phyloP scores from a whole-genome alignment of 2,888 invertebrate species.

The Blastobasis adustella region DNA sequence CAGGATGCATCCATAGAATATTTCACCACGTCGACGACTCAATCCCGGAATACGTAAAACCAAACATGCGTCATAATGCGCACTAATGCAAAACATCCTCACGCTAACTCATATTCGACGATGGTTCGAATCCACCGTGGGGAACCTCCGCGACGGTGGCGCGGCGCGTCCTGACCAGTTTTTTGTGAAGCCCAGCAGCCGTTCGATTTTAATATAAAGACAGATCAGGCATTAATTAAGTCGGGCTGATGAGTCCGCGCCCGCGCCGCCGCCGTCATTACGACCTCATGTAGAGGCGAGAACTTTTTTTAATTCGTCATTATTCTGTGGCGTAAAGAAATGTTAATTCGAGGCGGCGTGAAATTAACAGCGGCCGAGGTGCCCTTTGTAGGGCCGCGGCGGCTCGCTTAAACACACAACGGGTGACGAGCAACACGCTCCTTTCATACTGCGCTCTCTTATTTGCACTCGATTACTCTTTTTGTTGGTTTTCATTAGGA shows the following conservation, averaged over 20 bases:
- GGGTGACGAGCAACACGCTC: constrained; percentile 64
- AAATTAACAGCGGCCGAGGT: constrained; percentile 72
- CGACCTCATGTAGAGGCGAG: constrained; percentile 65
- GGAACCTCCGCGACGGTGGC: too few species aligned
- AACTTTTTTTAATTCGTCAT: constrained; percentile 73
- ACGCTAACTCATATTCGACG: too few species aligned
- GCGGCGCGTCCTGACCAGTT: constrained; percentile 17
- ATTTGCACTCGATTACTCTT: constrained; percentile 69
- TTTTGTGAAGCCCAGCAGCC: constrained; percentile 23
- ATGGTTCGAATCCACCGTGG: too few species aligned
- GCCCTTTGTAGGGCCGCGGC: constrained; percentile 69
- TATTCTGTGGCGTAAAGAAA: constrained; percentile 76
- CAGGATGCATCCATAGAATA: too few species aligned
- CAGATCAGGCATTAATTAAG: constrained; percentile 74
- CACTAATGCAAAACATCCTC: too few species aligned
- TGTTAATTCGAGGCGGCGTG: constrained; percentile 76
- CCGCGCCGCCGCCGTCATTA: constrained; percentile 62
- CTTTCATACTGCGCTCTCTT: constrained; percentile 62
- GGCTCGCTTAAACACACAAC: constrained; percentile 71
- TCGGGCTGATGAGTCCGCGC: constrained; percentile 63
- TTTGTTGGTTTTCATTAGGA: constrained; percentile 65
- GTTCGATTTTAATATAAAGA: constrained; percentile 71
- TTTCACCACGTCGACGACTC: too few species aligned
- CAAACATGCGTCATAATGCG: too few species aligned
- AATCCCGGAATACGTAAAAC: too few species aligned